phyloP scores from a whole-genome alignment of 2,888 invertebrate genomes.

The Phaedon cochleariae region DNA sequence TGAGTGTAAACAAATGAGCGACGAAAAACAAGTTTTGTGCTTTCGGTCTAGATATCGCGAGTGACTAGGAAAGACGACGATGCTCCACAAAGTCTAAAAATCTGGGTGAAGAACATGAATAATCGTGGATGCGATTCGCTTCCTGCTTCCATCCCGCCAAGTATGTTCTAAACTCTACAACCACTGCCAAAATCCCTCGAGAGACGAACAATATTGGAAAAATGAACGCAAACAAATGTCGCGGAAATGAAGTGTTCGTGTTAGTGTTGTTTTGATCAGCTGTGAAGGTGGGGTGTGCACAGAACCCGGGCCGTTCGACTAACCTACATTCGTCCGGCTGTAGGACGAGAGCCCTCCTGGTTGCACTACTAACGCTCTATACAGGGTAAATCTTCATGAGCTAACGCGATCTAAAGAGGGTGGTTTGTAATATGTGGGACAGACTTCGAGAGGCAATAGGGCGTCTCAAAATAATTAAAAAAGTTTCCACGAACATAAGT shows the following conservation, averaged over 20 bases:
- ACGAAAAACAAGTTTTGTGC: too few species aligned
- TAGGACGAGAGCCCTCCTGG: slow-evolving; percentile 45
- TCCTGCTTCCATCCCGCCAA: slow-evolving; percentile 31
- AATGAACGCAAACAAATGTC: slow-evolving; percentile 38
- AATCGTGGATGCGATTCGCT: slow-evolving; percentile 6
- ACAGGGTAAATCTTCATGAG: slow-evolving; percentile 29
- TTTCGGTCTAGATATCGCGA: too few species aligned
- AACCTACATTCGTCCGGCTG: slow-evolving; percentile 54
- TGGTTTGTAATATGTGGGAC: too few species aligned
- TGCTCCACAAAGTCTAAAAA: slow-evolving; percentile 17
- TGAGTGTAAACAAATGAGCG: too few species aligned
- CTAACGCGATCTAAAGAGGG: too few species aligned
- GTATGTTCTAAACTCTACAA: slow-evolving; percentile 54
- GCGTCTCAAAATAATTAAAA: too few species aligned
- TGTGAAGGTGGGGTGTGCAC: slow-evolving; percentile 45
- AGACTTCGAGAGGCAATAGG: too few species aligned
- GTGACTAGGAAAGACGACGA: slow-evolving; percentile 3
- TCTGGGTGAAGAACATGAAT: slow-evolving; percentile 33
- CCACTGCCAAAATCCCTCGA: slow-evolving; percentile 56
- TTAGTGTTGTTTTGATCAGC: slow-evolving; percentile 46
- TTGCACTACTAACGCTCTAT: slow-evolving; percentile 37
- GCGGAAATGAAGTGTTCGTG: slow-evolving; percentile 36
- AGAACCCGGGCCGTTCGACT: slow-evolving; percentile 47
- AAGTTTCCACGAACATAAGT: too few species aligned
- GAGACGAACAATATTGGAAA: slow-evolving; percentile 48